Evolutionary conservation across 1,140 invertebrate species (phyloP), one percentile per base, ranked within the genome.

Genomic region (Asbolus verrucosus): DNA sequence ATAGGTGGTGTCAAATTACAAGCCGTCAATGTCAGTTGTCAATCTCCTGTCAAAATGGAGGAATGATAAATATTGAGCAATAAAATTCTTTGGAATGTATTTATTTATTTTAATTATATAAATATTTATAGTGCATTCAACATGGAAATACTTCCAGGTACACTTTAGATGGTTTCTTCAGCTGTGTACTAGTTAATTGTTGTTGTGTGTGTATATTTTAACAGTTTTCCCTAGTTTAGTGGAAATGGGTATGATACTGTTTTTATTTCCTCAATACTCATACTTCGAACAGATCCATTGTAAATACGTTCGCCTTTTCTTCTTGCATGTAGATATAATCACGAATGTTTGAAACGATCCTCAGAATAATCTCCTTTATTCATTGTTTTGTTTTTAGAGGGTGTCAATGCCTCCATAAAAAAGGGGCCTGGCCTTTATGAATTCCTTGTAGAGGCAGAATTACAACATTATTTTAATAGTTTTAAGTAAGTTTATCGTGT

Each of bases 361-460:
- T 13, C 3, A 54, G 1, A 27, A 54, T 36, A 36, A 36, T 3
- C 33, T 11, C n/a, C 11, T 36, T 36, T 2, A 36, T 50, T 61
- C 19, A 16, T 62, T 41, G 2, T 33, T 70, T 65, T 38, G 46
- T 75, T 78, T 80, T 61, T 67, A 81, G 80, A 81, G 68, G 77
- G 77, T 41, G 66, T 79, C 9, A 78, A 77, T 75, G 73, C 76
- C 41, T 72, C 80, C 16, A 69, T 79, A 19, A 80, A 80, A 74
- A 82, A 82, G 69, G 87, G 87, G 21, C 91, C 91, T 61, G 92
- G 93, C 61, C 86, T 97, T 59, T 94, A 94, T 79, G 94, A 96
- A 79, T 96, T 97, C 82, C 87, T 97, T 62, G 88, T 92, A 78
- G 94, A 96, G 82, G 93, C 94, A 18, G 93, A 96, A 81, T 85